Evolutionary conservation across 2,113 vertebrate species (phyloP), one percentile per base, ranked within the genome.

Genomic region (Hemibagrus wyckioides): DNA sequence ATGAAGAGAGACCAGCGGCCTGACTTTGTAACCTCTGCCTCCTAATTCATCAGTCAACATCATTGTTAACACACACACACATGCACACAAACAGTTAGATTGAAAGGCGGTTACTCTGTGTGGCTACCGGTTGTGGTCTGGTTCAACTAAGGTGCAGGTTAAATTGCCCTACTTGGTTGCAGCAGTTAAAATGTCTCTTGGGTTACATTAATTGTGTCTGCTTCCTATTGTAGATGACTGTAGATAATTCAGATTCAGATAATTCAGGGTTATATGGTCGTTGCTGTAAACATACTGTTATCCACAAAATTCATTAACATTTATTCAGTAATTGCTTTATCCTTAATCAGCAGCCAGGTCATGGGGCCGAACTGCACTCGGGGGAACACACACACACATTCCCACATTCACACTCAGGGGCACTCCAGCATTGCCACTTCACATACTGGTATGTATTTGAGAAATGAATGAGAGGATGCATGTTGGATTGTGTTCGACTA

Each of bases 161-260:
- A 75, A 83, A 88, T 89, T 83, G 87, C 61, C 80, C 41, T 76
- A 63, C 56, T 88, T 30, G 54, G 56, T 61, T 86, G 80, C 80
- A 76, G 15, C 54, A 87, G 36, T 77, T 63, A 36, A 88, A 69
- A 65, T 80, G 48, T 88, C 79, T 86, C 79, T 39, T 77, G 80
- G 81, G 57, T 80, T 89, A 14, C 65, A 87, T 81, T 82, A 87
- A 86, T 79, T 86, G 84, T 67, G 69, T 88, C 85, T 71, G 36
- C 73, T 89, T 81, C 80, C 81, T 59, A 28, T 50, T 87, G 39
- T 57, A 36, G 28, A 65, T 71, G 61, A 83, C 8, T 69, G 56
- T 30, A 54, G 88, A 76, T 85, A 61, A 63, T 6, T 69, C 84
- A 41, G n/a, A 52, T 48, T 54, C n/a, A n/a, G n/a, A n/a, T n/a